Base-by-base conservation (phyloP, 2,113 vertebrate genomes). In the Muntiacus muntjak region DNA sequence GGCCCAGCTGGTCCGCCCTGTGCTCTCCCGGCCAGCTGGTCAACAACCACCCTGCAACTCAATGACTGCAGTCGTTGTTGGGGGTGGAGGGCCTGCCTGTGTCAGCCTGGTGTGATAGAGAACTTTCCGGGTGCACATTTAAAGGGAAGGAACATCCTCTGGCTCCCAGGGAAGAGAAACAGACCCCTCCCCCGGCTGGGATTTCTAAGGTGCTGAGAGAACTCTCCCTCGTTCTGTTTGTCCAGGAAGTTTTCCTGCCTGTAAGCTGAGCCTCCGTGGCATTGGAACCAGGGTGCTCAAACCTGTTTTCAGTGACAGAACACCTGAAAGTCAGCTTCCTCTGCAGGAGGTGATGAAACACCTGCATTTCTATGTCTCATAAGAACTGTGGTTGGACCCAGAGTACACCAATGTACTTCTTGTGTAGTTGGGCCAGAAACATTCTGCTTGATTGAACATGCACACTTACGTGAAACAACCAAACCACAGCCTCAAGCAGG, bases 231-330 rank as follows among this genome's bases (percentile, higher is more conserved):
- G 17, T 55, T 33, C 47, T 50, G 33, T 57, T 93, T 33, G 3
- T 96, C 79, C 83, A 95, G 87, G 62, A 89, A 93, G 79, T 47
- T 40, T 62, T 92, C 45, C 60, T 83, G 10, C 15, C 2, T 21
- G 1, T 40, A 40, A 36, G 33, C 11, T 1, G 19, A 14, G 15
- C 40, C 12, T 93, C 81, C 60, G 6, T 6, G 55, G 45, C 33
- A 8, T 54, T 8, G 50, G 54, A 79, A 36, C 36, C 36, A 91
- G 78, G 30, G 36, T 47, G 67, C 76, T 74, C 95, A 85, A 86
- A 93, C 89, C 95, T 83, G 97, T 97, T 96, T 64, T 13, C 43
- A 55, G 36, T 21, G 67, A 28, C 67, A 60, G 86, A 55, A 43
- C 50, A 93, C 82, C 60, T 79, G 57, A 43, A 91, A 52, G 47